Percentiles rank a stretch among this genome's conserved stretches.
phyloP scores from a whole-genome alignment of 2,797 vertebrate species.

The Pantherophis alleghaniensis region DNA sequence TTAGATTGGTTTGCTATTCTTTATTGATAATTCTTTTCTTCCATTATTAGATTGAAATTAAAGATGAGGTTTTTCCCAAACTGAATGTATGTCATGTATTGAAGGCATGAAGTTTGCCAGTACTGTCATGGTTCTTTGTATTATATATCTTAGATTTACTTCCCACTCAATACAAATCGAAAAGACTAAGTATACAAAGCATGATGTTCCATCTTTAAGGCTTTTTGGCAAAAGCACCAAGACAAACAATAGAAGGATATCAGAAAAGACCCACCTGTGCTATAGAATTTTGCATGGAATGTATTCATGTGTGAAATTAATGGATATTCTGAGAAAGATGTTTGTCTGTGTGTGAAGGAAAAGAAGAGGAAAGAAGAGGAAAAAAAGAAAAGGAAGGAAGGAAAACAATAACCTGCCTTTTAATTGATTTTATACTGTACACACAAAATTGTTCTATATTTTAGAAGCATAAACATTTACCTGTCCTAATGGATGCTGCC shows the following conservation, averaged over 20 bases:
- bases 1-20: background rate
- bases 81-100: background rate
- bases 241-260: background rate
- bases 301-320: background rate
- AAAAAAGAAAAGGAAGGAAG: background rate
- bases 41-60: background rate
- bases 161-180: background rate
- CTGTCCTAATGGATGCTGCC: background rate
- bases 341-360: background rate
- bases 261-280: background rate
- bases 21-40: background rate
- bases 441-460: background rate
- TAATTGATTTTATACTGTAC: background rate
- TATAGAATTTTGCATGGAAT: background rate
- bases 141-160: background rate
- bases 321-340: background rate
- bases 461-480: background rate
- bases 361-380: accelerated
- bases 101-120: background rate
- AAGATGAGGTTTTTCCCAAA: background rate
- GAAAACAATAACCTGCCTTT: background rate
- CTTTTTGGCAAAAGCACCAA: background rate
- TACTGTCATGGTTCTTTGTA: background rate
- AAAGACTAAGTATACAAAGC: background rate
- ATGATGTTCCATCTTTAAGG: background rate